Evolutionary conservation across 2,888 invertebrate genomes (phyloP), one percentile per base, ranked within the genome.

Genomic region (Griposia aprilina): DNA sequence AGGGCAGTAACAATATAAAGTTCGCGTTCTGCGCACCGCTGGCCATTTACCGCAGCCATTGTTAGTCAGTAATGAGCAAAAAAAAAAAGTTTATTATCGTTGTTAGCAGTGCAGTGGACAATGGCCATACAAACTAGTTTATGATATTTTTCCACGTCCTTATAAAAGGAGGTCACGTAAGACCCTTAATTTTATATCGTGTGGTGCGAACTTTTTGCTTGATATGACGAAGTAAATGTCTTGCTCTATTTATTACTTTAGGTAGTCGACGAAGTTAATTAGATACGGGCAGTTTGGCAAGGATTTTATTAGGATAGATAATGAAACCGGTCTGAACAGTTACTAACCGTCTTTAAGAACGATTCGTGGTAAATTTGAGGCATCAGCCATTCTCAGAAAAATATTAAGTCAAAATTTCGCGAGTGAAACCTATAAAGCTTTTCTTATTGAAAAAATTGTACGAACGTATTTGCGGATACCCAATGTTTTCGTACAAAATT

Each of bases 21-120:
- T 83, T 70, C 82, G 83, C 84, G 83, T 78, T 81, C 87, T 76
- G 83, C 82, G 82, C 83, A 87, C 48, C 79, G 86, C 84, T 67
- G 63, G 45, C 88, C 92, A 90, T 92, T 93, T 92, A 90, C 87
- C 88, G 86, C 89, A 36, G 84, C 90, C 90, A 90, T 93, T 93
- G 94, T 94, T 89, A 89, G 75, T 80, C 85, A 82, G 88, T 92
- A 93, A 93, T 92, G 91, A 90, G 91, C 91, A 92, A 93, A 93
- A 93, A 93, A 93, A 93, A 92, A 90, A 87, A 79, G 72, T 77
- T 80, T 80, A 81, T 79, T 83, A 78, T 81, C 90, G 82, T 73
- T 78, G 85, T 85, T 85, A 85, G 81, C 84, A 74, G 81, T 77
- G 84, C 88, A 85, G 85, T 90, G 88, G 89, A 90, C 93, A 91